A percentile compares a stretch with the other conserved stretches of the same genome.
phyloP scores from a whole-genome alignment of 2,888 invertebrate genomes.

The Dastarcus helophoroides region DNA sequence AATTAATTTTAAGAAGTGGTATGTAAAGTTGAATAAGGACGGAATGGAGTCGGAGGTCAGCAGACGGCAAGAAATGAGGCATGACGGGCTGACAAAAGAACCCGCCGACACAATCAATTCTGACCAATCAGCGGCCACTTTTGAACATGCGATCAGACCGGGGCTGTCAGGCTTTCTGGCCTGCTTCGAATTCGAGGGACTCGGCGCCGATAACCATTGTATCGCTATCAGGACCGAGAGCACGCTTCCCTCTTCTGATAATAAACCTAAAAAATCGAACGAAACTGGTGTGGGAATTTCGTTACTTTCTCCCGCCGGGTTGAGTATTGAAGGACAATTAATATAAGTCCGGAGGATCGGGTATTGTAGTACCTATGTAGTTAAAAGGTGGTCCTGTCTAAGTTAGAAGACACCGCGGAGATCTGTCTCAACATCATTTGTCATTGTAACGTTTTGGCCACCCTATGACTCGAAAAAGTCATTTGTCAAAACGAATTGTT shows the following conservation, averaged over 20 bases:
- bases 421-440: conserved; percentile 38
- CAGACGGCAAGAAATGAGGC: conserved; percentile 37
- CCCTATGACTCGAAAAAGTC: conserved; percentile 35
- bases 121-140: conserved; percentile 37
- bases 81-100: conserved; percentile 37
- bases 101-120: conserved; percentile 38
- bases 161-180: neutral
- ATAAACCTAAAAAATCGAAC: too few species aligned
- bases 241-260: too few species aligned
- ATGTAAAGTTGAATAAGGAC: conserved; percentile 8
- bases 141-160: conserved; percentile 20
- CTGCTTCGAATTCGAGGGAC: neutral
- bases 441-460: conserved; percentile 33
- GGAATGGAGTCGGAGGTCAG: conserved; percentile 24
- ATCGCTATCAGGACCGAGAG: too few species aligned
- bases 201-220: neutral
- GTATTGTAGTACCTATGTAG: conserved; percentile 11
- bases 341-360: too few species aligned
- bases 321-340: too few species aligned
- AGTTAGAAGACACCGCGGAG: conserved; percentile 29
- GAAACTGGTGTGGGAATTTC: too few species aligned
- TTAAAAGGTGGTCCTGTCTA: conserved; percentile 33
- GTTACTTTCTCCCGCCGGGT: too few species aligned
- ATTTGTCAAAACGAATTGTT: conserved; percentile 38
- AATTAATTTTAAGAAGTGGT: too few species aligned